Conservation (phyloP, 2,888 invertebrate genomes). For the Prostheceraeus crozeri region DNA sequence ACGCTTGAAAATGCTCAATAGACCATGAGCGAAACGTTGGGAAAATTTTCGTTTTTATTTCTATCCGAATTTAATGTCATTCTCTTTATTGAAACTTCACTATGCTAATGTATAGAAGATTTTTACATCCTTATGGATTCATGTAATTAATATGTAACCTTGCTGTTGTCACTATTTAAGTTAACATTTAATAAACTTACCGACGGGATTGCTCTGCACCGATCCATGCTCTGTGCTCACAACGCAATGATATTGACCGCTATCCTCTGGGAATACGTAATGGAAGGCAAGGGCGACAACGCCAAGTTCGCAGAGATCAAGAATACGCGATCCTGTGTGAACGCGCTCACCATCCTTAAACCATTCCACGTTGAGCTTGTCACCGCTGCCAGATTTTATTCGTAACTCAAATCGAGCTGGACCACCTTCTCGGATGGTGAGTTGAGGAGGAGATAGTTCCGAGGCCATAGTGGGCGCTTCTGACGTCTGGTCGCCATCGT, state of each 20-base stretch:
- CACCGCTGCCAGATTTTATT: constrained; percentile 82
- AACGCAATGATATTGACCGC: constrained; percentile 87
- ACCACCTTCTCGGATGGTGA: constrained; percentile 85
- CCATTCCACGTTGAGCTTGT: constrained; percentile 87
- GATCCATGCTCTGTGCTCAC: constrained; percentile 88
- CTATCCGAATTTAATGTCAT: no score
- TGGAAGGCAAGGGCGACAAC: constrained; percentile 89
- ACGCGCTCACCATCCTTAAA: constrained; percentile 84
- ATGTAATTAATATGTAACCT: no score
- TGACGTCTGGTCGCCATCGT: no score
- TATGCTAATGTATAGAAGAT: no score
- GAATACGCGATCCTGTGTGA: constrained; percentile 61
- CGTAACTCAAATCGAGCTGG: constrained; percentile 86
- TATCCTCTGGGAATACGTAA: constrained; percentile 92
- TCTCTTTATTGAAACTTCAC: no score
- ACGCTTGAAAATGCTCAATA: no score
- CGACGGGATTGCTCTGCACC: constrained; percentile 58
- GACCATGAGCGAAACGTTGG: no score
- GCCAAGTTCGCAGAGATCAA: constrained; percentile 68
- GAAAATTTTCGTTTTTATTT: no score
- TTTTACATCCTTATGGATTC: no score
- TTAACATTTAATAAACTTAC: no score
- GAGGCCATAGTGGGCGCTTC: constrained; percentile 83
- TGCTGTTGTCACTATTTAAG: no score
- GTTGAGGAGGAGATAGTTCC: constrained; percentile 82